phyloP scores from a whole-genome alignment of 1,140 invertebrate species.

The Diorhabda sublineata region DNA sequence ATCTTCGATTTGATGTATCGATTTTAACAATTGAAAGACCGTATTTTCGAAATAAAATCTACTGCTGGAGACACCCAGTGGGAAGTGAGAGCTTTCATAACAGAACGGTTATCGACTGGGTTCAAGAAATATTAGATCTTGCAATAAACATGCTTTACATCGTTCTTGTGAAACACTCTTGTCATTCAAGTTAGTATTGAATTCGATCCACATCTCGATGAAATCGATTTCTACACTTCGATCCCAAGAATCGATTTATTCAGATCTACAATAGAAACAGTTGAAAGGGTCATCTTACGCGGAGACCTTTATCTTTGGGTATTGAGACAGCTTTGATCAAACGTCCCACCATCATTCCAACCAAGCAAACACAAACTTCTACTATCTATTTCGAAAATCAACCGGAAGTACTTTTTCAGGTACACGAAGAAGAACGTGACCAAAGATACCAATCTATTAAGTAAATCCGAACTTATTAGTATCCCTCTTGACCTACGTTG shows the following conservation, averaged over 20 bases:
- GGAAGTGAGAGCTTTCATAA: conserved; percentile 98
- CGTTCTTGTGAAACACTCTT: conserved; percentile 86
- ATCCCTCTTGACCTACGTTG: conserved; percentile 94
- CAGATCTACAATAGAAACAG: conserved; percentile 87
- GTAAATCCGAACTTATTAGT: conserved; percentile 90
- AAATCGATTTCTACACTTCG: conserved; percentile 93
- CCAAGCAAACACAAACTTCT: conserved; percentile 93
- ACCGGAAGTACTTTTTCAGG: conserved; percentile 86
- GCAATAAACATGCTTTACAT: conserved; percentile 87
- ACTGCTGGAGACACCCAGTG: conserved; percentile 96
- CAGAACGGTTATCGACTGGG: conserved; percentile 92
- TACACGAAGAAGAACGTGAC: conserved; percentile 92
- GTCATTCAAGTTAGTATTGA: conserved; percentile 91
- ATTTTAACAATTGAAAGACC: conserved; percentile 93
- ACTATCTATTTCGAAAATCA: conserved; percentile 97
- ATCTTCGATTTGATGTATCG: conserved; percentile 94
- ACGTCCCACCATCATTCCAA: conserved; percentile 93
- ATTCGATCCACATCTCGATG: conserved; percentile 93
- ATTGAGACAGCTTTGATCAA: conserved; percentile 96
- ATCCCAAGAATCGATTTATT: conserved; percentile 92
- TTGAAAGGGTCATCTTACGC: conserved; percentile 91
- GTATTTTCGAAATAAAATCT: conserved; percentile 94
- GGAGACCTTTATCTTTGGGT: conserved; percentile 94
- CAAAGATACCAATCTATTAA: conserved; percentile 87
- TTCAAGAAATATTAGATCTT: conserved; percentile 94